Conservation (phyloP, 2,113 vertebrate species). For the Lucifuga dentata region DNA sequence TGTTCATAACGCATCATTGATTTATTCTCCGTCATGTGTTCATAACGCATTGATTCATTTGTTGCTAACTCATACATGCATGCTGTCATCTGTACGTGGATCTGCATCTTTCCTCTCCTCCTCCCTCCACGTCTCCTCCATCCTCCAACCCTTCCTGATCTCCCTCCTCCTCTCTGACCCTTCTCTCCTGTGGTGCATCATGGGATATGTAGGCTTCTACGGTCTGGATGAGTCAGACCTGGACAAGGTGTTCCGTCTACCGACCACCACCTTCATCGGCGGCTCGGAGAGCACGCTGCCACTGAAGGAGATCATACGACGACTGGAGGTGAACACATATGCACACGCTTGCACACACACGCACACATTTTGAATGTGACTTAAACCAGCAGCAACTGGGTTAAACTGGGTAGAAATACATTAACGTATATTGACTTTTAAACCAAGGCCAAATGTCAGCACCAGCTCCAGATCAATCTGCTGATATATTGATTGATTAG, state of each 20-base stretch:
- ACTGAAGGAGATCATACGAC: conserved; percentile 94
- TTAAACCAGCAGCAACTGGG: no score
- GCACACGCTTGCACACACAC: background rate
- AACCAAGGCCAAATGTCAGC: no score
- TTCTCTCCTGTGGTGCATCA: conserved; percentile 47
- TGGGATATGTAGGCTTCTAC: conserved; percentile 90
- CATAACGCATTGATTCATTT: background rate
- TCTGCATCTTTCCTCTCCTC: background rate
- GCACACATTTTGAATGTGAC: no score
- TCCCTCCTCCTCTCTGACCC: conserved; percentile 3
- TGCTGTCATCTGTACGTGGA: background rate
- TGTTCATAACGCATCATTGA: no score
- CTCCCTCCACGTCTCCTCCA: background rate
- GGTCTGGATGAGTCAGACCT: conserved; percentile 95
- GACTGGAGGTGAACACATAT: conserved; percentile 88
- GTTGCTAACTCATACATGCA: background rate
- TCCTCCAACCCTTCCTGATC: background rate
- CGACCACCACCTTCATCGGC: conserved; percentile 98
- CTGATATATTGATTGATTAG: no score
- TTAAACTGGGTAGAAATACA: no score
- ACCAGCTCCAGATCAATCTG: no score
- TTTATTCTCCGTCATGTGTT: background rate
- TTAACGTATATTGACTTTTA: no score
- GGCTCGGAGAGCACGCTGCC: conserved; percentile 92
- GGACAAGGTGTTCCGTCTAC: conserved; percentile 96